A percentile compares a stretch with the other conserved stretches of the same genome.
phyloP scores from a whole-genome alignment of 2,113 vertebrate species.

The Amphilophus citrinellus region DNA sequence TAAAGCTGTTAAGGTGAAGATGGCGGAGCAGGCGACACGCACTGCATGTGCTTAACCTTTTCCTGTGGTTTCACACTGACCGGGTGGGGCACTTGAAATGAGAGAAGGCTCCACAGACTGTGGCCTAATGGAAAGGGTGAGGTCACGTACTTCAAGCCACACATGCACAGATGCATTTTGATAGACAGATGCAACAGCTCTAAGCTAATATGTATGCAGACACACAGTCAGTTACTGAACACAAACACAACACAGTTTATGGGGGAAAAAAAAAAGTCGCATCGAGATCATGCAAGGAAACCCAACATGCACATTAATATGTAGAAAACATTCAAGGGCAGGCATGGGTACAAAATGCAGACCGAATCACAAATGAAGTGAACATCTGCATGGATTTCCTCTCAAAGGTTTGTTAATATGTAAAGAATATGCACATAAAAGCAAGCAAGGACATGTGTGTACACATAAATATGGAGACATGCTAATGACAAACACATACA shows the following conservation, averaged over 20 bases:
- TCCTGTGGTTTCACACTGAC: slow-evolving; percentile 44
- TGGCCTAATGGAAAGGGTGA: slow-evolving; percentile 31
- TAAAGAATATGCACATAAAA: slow-evolving; percentile 9
- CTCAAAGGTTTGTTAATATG: slow-evolving; percentile 3
- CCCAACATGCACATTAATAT: slow-evolving; percentile 30
- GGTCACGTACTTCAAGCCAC: neutral
- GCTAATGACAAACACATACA: neutral
- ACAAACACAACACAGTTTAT: slow-evolving; percentile 7
- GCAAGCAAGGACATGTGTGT: neutral
- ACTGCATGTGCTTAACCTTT: slow-evolving; percentile 68
- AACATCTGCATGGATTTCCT: slow-evolving; percentile 11
- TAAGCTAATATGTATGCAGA: neutral
- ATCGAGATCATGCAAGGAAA: slow-evolving; percentile 32
- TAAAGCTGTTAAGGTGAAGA: slow-evolving; percentile 44
- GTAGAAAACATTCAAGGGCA: slow-evolving; percentile 7
- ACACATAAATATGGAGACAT: slow-evolving; percentile 15
- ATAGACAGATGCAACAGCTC: neutral
- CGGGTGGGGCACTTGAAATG: slow-evolving; percentile 23
- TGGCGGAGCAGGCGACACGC: slow-evolving; percentile 5
- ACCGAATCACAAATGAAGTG: neutral
- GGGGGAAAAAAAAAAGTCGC: neutral
- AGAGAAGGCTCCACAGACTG: slow-evolving; percentile 2
- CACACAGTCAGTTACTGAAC: neutral
- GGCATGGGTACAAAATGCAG: neutral
- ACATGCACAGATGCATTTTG: neutral